Evolutionary conservation across 2,797 vertebrate species (phyloP), one percentile per base, ranked within the genome.

Genomic region (Naso thynnoides): DNA sequence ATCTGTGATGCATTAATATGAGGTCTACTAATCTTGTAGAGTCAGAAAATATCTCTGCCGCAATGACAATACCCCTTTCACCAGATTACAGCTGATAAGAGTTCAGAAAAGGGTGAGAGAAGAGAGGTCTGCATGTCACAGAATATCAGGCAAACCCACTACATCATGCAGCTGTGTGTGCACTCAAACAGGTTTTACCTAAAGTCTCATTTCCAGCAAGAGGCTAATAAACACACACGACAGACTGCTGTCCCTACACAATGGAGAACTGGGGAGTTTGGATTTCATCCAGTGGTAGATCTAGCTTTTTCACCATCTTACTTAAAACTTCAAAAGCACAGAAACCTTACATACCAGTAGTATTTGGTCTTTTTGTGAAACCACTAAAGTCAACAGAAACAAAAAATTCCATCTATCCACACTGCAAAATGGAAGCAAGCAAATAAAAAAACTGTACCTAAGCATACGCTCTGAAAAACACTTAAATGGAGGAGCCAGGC

Each of bases 181-280:
- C 45, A 36, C 8, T 79, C 54, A 84, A 84, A 88, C 88, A 74
- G 79, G 70, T 91, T 84, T 86, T 57, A 78, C 69, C 9, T 31
- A 70, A 69, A 8, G 57, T 79, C 44, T 75, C 52, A 57, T 6
- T 38, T 50, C 42, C 38, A 41, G 50, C 45, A 54, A 67, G 33
- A 48, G 29, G 60, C 38, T 65, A 71, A 71, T 65, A 44, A 47
- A 65, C 44, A 49, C 48, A 33, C 62, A 63, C 24, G 68, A 60
- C 38, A 70, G 18, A 54, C 10, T 66, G 14, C 24, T 33, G 53
- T n/a, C n/a, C n/a, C 45, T 47, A 11, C 6, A 59, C 21, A 65
- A 33, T 15, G 14, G 16, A 49, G 18, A 39, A 38, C 27, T 39
- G 11, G 21, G 31, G 16, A 62, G 5, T 23, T 1, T 26, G 31